Evolutionary conservation across 2,797 vertebrate species (phyloP), one percentile per base, ranked within the genome.

Genomic region (Chelmon rostratus): DNA sequence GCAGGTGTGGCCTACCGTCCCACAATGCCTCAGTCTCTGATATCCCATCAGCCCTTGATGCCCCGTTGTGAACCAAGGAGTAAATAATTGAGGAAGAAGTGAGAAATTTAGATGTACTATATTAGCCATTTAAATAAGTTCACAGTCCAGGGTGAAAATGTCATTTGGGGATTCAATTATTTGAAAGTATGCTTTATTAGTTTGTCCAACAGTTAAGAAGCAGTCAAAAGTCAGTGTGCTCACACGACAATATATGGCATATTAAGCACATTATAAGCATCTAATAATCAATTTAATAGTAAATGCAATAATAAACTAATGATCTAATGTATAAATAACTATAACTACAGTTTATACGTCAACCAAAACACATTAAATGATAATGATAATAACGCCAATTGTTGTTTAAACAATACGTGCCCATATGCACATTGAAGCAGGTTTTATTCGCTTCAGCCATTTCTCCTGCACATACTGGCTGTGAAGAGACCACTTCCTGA

Each of bases 11-110:
- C 86, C 83, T 77, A 25, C 78, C 72, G 63, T 88, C 86, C 85
- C 79, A 85, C 69, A 91, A 72, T 85, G 67, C 79, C 59, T 89
- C 64, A 59, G 58, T 85, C 85, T 91, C 79, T 90, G 85, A 93
- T 94, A 89, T 91, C 83, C 79, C 74, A 79, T 88, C 86, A 90
- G 81, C 79, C 83, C 76, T 78, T 78, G 73, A 88, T 52, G 58
- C 73, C 82, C 79, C 72, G n/a, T 77, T 96, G 92, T 96, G 96
- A 93, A 89, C 90, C 78, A 79, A 42, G 44, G 13, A 80, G 63
- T 94, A 84, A 93, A 93, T 92, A 90, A 93, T 94, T 91, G 44
- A 93, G 73, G 49, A 61, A 70, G 71, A 84, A 86, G 69, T 81
- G 61, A 83, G 77, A 84, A 79, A 82, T 83, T 53, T 89, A 86